phyloP scores from a whole-genome alignment of 1,140 invertebrate species.

The Helicorthomorpha holstii region DNA sequence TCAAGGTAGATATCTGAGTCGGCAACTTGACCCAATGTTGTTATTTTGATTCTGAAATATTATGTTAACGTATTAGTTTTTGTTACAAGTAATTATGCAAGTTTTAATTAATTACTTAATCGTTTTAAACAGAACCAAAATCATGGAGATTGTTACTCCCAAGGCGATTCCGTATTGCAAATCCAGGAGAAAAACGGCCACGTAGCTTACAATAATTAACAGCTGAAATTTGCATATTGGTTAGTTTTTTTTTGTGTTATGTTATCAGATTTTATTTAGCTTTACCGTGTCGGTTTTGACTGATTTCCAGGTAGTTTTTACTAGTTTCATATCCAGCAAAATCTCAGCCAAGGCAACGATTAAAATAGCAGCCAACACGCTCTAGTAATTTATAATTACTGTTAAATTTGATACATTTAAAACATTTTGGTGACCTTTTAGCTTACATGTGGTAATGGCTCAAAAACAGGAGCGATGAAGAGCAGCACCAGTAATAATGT shows the following conservation, averaged over 20 bases:
- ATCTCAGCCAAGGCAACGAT: background rate
- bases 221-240: background rate
- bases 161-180: constrained; percentile 62
- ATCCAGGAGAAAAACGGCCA: constrained; percentile 58
- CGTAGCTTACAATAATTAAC: constrained; percentile 28
- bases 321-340: background rate
- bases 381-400: background rate
- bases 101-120: background rate
- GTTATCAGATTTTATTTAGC: background rate
- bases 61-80: background rate
- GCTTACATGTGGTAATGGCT: constrained; percentile 52
- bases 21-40: constrained; percentile 44
- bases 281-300: background rate
- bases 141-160: constrained; percentile 34
- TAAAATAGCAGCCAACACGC: background rate
- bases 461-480: constrained; percentile 69
- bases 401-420: background rate
- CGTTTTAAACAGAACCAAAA: background rate
- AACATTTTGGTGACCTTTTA: background rate
- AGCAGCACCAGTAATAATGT: constrained; percentile 39
- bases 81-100: background rate
- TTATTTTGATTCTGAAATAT: constrained; percentile 17
- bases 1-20: constrained; percentile 61
- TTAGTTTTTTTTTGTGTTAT: background rate
- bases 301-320: background rate